Evolutionary conservation across 1,140 invertebrate genomes (phyloP), one percentile per base, ranked within the genome.

Genomic region (Pararge aegeria): DNA sequence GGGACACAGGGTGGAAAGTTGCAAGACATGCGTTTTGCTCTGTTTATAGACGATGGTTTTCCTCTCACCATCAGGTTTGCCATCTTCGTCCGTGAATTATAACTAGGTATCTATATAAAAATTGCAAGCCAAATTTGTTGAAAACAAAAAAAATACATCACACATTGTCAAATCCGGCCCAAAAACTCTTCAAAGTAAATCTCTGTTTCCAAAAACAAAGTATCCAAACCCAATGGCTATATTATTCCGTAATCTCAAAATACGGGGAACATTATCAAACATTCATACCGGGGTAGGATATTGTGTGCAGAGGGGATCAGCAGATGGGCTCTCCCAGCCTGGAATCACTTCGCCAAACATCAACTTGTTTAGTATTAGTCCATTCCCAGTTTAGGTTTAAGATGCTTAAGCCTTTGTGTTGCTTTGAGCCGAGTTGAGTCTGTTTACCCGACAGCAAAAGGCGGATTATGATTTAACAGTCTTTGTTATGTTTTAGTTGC

Each of bases 281-380:
- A 55, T 55, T 55, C 44, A 24, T 24, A 2, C 12, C 15, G 12
- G 0, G 5, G 30, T 34, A 34, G 6, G 37, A 44, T 24, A 15
- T 38, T 38, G 52, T 55, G 20, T 55, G 20, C 52, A 15, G 21
- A 55, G 7, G 12, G 21, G 40, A 37, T 55, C 21, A 55, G 38
- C 52, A 55, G 52, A 55, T 55, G 52, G 20, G 52, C 52, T 55
- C 40, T 55, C 52, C 52, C 52, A 46, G 52, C 20, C n/a, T 40
- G 19, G 34, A 27, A 55, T 55, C 52, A 44, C 10, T 55, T 55
- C 52, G 20, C 10, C 52, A 55, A 55, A 55, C 52, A 55, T 55
- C 19, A 55, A 42, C 37, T 55, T 44, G 52, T 55, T 55, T 55
- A 34, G 49, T 37, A 37, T 37, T 10, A 46, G 44, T 16, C 38